phyloP scores from a whole-genome alignment of 2,888 invertebrate genomes.

The Odontocolon sp. region DNA sequence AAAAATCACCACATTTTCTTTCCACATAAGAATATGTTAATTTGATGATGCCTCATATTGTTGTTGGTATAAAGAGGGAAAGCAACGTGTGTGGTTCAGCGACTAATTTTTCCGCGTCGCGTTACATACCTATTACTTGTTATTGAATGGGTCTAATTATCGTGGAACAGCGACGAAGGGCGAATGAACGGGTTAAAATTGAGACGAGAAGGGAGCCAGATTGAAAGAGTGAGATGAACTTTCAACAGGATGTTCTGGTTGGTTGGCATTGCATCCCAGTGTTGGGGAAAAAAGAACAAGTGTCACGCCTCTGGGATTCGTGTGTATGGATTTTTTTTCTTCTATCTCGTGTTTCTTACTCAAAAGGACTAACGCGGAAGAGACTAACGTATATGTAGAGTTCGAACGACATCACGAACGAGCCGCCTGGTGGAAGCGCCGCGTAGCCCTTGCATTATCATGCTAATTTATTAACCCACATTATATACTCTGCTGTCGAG shows the following conservation, averaged over 20 bases:
- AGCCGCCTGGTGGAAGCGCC: slow-evolving; percentile 41
- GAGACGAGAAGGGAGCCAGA: background rate
- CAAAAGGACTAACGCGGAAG: slow-evolving; percentile 25
- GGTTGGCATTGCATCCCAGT: background rate
- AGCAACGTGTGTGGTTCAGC: background rate
- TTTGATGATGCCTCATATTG: background rate
- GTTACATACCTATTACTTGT: slow-evolving; percentile 69
- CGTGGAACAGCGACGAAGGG: slow-evolving; percentile 33
- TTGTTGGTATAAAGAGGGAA: background rate
- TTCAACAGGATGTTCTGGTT: slow-evolving; percentile 35
- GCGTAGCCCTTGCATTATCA: slow-evolving; percentile 59
- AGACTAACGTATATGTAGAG: background rate
- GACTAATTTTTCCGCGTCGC: slow-evolving; percentile 37
- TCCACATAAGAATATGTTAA: background rate
- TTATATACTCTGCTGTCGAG: slow-evolving; percentile 50
- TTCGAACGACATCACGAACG: slow-evolving; percentile 29
- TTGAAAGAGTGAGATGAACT: background rate
- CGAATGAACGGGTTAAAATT: background rate
- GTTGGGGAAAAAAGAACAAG: background rate
- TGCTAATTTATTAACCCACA: slow-evolving; percentile 64
- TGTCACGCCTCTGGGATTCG: slow-evolving; percentile 30
- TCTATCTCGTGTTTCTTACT: slow-evolving; percentile 16
- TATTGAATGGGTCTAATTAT: slow-evolving; percentile 70
- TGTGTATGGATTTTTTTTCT: slow-evolving; percentile 17
- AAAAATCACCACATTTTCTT: background rate